phyloP scores from a whole-genome alignment of 2,888 invertebrate species.

The Uropetala carovei region DNA sequence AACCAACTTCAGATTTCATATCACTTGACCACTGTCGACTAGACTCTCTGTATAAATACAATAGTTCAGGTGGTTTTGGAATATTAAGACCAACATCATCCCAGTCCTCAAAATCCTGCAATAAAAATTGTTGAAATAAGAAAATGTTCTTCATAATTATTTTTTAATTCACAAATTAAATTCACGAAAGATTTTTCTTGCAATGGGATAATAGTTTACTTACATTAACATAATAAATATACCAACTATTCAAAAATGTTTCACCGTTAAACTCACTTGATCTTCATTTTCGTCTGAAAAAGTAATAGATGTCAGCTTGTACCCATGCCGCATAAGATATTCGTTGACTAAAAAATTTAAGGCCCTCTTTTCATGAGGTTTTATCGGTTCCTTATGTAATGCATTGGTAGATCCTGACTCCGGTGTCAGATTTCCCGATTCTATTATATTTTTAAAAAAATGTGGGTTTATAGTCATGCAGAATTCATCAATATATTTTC shows the following conservation, averaged over 20 bases:
- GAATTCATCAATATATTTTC: background rate
- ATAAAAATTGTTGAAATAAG: constrained; percentile 51
- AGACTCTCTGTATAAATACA: constrained; percentile 82
- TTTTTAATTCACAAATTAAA: constrained; percentile 58
- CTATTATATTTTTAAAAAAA: constrained; percentile 72
- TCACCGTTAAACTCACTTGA: constrained; percentile 79
- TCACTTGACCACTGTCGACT: constrained; percentile 58
- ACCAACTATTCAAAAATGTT: background rate
- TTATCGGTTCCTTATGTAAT: constrained; percentile 77
- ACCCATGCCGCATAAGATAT: constrained; percentile 86
- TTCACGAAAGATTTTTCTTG: background rate
- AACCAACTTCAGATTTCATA: constrained; percentile 72
- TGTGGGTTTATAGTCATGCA: background rate
- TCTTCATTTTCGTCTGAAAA: constrained; percentile 94
- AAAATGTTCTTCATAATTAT: background rate
- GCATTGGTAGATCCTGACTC: constrained; percentile 75
- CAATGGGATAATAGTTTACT: background rate
- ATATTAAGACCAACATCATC: constrained; percentile 93
- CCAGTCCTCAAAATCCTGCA: constrained; percentile 92
- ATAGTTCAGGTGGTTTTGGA: constrained; percentile 85
- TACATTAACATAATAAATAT: background rate
- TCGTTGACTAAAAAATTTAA: constrained; percentile 92
- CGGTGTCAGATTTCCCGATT: constrained; percentile 77
- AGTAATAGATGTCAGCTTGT: constrained; percentile 91
- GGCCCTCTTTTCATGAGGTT: constrained; percentile 89